Base-by-base conservation (phyloP, 2,113 vertebrate species). In the Girardinichthys multiradiatus region DNA sequence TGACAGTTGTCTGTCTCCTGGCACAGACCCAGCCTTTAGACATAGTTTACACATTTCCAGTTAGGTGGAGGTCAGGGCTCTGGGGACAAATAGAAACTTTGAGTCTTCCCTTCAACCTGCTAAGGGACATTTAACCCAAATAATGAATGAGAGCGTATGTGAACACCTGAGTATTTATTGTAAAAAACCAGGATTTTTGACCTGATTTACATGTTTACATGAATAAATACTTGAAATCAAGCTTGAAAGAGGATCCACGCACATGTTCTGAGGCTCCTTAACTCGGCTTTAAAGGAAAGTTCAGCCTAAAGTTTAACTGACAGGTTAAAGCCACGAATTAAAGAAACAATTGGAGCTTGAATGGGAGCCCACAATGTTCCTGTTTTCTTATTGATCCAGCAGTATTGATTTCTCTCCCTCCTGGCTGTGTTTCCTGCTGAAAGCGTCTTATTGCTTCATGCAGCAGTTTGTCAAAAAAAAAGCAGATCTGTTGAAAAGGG, bases 401-500 rank as follows among this genome's bases (percentile, higher is more conserved):
- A 0, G 4, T 58, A 63, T 64, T 54, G 48, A 74, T 37, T 26
- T 5, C 29, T 62, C 39, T 57, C 4, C 21, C 26, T 8, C 26
- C 2, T 39, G 37, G 21, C 35, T 68, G 1, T 13, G 28, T 0
- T 0, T 45, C 1, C 19, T 65, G 62, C 59, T 21, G 59, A 61
- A 61, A 31, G 39, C 9, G 7, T 54, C 24, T 54, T n/a, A 54
- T 54, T 54, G 48, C 28, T 48, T 59, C 2, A 33, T 21, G 65
- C 62, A 27, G 57, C 66, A 67, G 42, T 13, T 66, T 28, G 64
- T 12, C 19, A 48, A n/a, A n/a, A 42, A 12, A 66, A 48, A 66
- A 12, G 42, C 26, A n/a, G 48, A 27, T 39, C 19, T 28, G 57
- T 21, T 59, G 54, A 58, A 26, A 37, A 19, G 27, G 27, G 37